A percentile compares a stretch with the other conserved stretches of the same genome.
These are phyloP conservation scores for Meandrusa payeni DNA, from an alignment of 2,888 invertebrate genomes.

Conservation along the genomic window DNA sequence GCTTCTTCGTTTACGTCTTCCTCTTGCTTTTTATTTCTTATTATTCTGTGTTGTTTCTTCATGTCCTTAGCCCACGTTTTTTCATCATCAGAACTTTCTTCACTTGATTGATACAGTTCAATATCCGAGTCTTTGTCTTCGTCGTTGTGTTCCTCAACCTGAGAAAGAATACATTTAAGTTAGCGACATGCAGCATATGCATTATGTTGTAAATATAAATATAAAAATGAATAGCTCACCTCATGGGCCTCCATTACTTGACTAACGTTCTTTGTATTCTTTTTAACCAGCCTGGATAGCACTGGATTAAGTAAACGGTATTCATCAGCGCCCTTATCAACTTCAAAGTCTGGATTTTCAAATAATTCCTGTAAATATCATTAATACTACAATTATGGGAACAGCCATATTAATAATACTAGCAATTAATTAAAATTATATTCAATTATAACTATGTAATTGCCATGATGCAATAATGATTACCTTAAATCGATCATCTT, in stretches of 20 bases:
- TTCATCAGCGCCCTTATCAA: slow-evolving; percentile 93
- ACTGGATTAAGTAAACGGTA: slow-evolving; percentile 94
- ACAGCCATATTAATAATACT: no score
- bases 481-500: slow-evolving; percentile 93
- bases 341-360: slow-evolving; percentile 94
- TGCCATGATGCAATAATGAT: no score
- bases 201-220: not conserved
- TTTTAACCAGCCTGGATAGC: slow-evolving; percentile 89
- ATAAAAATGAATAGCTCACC: slow-evolving; percentile 40
- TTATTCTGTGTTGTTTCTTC: slow-evolving; percentile 86
- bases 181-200: no score
- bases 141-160: slow-evolving; percentile 49
- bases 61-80: slow-evolving; percentile 90
- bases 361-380: slow-evolving; percentile 84
- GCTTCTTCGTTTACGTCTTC: slow-evolving; percentile 41
- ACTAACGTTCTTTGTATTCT: slow-evolving; percentile 82
- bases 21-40: slow-evolving; percentile 65
- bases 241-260: slow-evolving; percentile 75
- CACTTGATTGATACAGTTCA: slow-evolving; percentile 67
- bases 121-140: slow-evolving; percentile 75
- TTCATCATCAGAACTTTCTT: slow-evolving; percentile 89
- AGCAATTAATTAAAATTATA: no score
- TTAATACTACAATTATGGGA: slow-evolving; percentile 1
- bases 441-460: no score
- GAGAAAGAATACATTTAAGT: no score